phyloP scores from a whole-genome alignment of 2,113 vertebrate genomes.

The Rhinoptilus africanus region DNA sequence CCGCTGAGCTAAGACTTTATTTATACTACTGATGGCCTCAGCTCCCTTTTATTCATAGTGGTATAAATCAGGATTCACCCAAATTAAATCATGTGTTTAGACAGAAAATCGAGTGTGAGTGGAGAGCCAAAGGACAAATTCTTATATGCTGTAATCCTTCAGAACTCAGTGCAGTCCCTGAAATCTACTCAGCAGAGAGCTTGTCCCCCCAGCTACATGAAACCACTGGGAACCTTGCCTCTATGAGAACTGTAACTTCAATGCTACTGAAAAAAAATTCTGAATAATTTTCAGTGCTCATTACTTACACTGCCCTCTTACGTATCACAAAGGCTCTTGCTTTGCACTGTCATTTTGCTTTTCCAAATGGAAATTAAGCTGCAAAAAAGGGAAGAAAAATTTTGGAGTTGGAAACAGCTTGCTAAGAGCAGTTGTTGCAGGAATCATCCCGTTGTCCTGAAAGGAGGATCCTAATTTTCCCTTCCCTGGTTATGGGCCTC shows the following conservation, averaged over 20 bases:
- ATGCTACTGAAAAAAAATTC: not conserved
- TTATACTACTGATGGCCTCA: not conserved
- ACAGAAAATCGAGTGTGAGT: not conserved
- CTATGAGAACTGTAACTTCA: not conserved
- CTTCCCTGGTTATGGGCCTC: not conserved
- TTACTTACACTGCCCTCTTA: not conserved
- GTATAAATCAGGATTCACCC: slow-evolving; percentile 10
- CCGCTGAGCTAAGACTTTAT: not conserved
- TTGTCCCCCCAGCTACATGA: not conserved
- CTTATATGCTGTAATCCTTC: not conserved
- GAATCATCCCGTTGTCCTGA: not conserved
- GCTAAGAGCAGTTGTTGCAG: not conserved
- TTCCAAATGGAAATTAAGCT: not conserved
- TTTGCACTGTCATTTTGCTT: not conserved
- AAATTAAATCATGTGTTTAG: not conserved
- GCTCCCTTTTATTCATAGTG: not conserved
- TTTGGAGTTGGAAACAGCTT: not conserved
- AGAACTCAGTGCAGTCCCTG: not conserved
- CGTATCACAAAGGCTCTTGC: not conserved
- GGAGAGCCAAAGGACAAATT: not conserved
- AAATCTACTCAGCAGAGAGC: not conserved
- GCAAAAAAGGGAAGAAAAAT: not conserved
- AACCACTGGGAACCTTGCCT: not conserved
- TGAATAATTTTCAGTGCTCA: not conserved
- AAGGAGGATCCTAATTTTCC: not conserved